Evolutionary conservation across 1,140 invertebrate species (phyloP).

Genomic region (Nylanderia fulva): DNA sequence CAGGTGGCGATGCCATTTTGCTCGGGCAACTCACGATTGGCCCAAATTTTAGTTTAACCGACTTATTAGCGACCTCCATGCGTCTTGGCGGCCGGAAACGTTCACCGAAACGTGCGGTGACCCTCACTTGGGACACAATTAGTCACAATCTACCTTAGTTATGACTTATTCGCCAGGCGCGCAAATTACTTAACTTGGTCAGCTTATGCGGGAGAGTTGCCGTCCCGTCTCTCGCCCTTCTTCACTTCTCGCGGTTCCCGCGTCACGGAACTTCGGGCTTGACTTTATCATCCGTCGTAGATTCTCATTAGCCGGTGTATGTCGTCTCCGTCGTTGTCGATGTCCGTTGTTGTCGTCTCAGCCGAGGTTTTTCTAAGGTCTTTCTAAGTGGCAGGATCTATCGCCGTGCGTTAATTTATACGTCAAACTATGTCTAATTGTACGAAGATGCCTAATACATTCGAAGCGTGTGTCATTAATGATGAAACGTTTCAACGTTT

Average conservation of each 20-base stretch:
- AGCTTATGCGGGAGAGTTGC: constrained; percentile 81
- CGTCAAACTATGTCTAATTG: not conserved
- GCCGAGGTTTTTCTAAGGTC: constrained; percentile 14
- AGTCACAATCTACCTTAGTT: constrained; percentile 85
- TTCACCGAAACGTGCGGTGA: constrained; percentile 69
- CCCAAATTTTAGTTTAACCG: constrained; percentile 78
- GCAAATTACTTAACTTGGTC: constrained; percentile 85
- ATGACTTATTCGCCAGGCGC: constrained; percentile 84
- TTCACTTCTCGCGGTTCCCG: constrained; percentile 55
- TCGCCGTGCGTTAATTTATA: constrained; percentile 28
- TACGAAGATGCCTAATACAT: not conserved
- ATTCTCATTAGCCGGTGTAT: constrained; percentile 79
- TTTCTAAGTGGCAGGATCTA: constrained; percentile 12
- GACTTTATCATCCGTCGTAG: constrained; percentile 78
- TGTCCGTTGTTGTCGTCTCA: constrained; percentile 49
- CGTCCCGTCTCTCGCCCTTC: not conserved
- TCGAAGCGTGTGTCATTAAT: constrained; percentile 28
- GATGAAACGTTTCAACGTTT: constrained; percentile 17
- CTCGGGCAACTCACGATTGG: constrained; percentile 71
- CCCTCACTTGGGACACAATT: constrained; percentile 82
- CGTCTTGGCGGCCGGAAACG: constrained; percentile 16
- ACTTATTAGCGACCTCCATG: constrained; percentile 24
- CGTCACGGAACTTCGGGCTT: constrained; percentile 72
- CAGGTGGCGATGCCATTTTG: constrained; percentile 57
- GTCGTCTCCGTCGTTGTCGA: constrained; percentile 62